Conservation (phyloP, 2,113 vertebrate genomes). For the Orthonyx spaldingii region DNA sequence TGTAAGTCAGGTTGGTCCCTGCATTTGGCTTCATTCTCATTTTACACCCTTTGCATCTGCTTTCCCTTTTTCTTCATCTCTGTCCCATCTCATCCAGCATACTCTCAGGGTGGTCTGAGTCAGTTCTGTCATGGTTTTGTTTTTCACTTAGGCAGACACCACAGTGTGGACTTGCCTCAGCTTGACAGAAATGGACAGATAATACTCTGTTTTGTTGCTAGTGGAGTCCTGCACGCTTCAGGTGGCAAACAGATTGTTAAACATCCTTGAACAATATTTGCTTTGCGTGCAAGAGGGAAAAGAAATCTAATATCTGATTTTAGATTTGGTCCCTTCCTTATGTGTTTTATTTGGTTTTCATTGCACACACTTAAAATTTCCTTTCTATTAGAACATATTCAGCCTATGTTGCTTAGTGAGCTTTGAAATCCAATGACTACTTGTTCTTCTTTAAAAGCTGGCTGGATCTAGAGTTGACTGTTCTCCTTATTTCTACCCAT, state of each 20-base stretch:
- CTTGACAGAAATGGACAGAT: neutral
- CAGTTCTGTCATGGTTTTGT: neutral
- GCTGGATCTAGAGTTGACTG: neutral
- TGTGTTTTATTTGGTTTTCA: neutral
- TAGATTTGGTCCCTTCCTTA: neutral
- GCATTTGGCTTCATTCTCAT: neutral
- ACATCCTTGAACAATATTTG: neutral
- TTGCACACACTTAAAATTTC: neutral
- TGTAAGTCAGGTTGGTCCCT: neutral
- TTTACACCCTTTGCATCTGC: neutral
- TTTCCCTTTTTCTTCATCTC: neutral
- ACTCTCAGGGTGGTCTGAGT: neutral
- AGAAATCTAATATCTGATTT: neutral
- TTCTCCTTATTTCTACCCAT: neutral
- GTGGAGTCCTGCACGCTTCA: neutral
- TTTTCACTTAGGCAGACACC: neutral
- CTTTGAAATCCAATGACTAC: neutral
- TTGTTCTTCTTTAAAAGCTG: neutral
- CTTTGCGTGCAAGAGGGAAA: neutral
- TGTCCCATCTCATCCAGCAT: neutral
- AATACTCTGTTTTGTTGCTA: neutral
- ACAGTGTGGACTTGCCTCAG: neutral
- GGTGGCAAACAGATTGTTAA: constrained; percentile 1
- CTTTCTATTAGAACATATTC: neutral
- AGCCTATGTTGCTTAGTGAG: neutral